Base-by-base conservation (phyloP, 2,888 invertebrate genomes). In the Melanchra persicariae region DNA sequence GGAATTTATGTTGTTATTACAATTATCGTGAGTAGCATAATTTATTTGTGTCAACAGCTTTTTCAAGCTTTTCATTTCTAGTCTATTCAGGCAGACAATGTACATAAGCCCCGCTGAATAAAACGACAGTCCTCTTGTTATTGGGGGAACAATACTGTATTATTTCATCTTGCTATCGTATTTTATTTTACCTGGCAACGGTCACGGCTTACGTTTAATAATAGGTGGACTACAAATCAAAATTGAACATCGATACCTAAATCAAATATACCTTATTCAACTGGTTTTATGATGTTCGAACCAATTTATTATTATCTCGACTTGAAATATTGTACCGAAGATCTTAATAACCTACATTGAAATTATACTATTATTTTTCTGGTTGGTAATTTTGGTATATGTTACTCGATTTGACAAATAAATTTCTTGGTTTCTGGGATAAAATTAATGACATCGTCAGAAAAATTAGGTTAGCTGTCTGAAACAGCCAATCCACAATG, bases 1-100 rank as follows among this genome's bases (percentile, higher is more conserved):
- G 51, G 57, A 83, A 81, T 84, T 86, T 80, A 83, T 86, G 61
- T 73, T 80, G 77, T 82, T 76, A 80, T 68, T 70, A 65, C 66
- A 71, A 73, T 65, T 76, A 62, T 70, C 47, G 49, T 61, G 47
- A 47, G 9, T 45, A 19, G 47, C 12, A 9, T 43, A 55, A 65
- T 80, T 67, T 63, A 26, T 58, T 60, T 57, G 47, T 49, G 26
- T 63, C 49, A 37, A 45, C 37, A 52, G 54, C 61, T 57, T 61
- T 12, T 26, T 6, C 2, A 47, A 45, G 45, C 17, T 45, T 15
- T 45, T 61, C 6, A 47, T 57, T 51, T 51, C n/a, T 61, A 37
- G 37, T 24, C 19, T 24, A 34, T 52, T 70, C 30, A 26, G 40
- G 30, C 15, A 70, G 24, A 51, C 57, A 70, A 60, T 37, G 17